These are phyloP conservation scores for Camelus bactrianus DNA, from an alignment of 2,113 vertebrate genomes.

Conservation along the genomic window DNA sequence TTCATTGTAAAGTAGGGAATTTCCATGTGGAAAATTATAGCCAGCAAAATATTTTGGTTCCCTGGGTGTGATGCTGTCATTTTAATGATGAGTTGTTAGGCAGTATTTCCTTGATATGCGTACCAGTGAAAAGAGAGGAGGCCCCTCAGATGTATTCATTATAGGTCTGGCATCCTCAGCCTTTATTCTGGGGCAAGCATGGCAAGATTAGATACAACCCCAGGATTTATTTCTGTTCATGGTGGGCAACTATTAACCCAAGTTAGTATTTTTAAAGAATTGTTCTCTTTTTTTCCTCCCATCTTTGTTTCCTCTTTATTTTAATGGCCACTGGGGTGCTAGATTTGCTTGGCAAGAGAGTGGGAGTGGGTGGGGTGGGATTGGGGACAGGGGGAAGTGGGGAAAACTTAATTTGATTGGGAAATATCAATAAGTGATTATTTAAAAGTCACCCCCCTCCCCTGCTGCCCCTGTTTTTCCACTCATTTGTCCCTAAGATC, in stretches of 20 bases:
- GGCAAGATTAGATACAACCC: background rate
- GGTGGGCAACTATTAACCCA: background rate
- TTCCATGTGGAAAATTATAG: constrained; percentile 47
- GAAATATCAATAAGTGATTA: background rate
- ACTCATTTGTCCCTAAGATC: background rate
- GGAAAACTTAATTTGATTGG: background rate
- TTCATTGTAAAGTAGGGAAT: background rate
- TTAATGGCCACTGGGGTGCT: background rate
- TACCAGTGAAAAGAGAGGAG: background rate
- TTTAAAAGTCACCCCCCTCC: background rate
- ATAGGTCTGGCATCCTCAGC: background rate
- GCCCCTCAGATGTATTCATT: background rate
- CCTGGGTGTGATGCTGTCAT: background rate
- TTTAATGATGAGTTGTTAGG: background rate
- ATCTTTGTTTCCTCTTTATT: background rate
- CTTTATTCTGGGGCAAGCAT: background rate
- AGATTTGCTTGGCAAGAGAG: background rate
- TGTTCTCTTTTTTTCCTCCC: background rate
- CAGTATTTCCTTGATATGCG: background rate
- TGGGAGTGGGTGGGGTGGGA: background rate
- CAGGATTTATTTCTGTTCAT: constrained; percentile 21
- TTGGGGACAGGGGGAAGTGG: too few species aligned
- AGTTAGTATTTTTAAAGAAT: background rate
- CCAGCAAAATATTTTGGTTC: constrained; percentile 15
- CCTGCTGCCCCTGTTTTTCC: background rate